Evolutionary conservation across 2,797 vertebrate genomes (phyloP).

Genomic region (Paratrypauchen microcephalus): DNA sequence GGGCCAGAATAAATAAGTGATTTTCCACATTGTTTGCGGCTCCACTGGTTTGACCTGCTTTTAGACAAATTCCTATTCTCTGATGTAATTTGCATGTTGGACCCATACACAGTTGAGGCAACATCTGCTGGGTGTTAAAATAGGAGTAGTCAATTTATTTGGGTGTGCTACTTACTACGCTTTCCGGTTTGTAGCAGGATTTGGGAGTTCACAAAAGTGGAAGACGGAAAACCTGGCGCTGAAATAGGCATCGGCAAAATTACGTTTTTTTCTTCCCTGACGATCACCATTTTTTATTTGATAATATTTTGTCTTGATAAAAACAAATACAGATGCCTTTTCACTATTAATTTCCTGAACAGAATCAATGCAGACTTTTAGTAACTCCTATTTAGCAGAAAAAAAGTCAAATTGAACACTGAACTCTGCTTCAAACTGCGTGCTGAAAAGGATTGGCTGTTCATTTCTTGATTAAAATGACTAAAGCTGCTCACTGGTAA

Average conservation of each 20-base stretch:
- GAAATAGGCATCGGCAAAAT: background rate
- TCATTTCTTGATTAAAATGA: background rate
- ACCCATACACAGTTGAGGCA: constrained; percentile 15
- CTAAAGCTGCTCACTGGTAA: background rate
- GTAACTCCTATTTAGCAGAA: background rate
- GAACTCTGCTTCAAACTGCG: too few relatives aligned
- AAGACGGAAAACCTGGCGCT: constrained; percentile 19
- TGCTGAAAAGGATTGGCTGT: background rate
- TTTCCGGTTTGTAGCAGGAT: constrained; percentile 42
- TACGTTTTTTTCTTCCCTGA: background rate
- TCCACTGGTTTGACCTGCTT: constrained; percentile 63
- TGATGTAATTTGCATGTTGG: constrained; percentile 44
- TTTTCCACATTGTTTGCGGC: constrained; percentile 49
- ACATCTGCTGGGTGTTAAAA: constrained; percentile 29
- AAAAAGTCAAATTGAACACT: background rate
- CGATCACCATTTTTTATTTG: too few relatives aligned
- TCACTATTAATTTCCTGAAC: too few relatives aligned
- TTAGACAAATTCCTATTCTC: constrained; percentile 47
- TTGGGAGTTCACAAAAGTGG: constrained; percentile 50
- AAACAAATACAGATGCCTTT: background rate
- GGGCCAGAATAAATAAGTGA: constrained; percentile 27
- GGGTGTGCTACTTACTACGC: background rate
- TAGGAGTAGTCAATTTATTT: constrained; percentile 24
- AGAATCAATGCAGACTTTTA: background rate
- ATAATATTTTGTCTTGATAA: background rate